Base-by-base conservation (phyloP, 2,113 vertebrate genomes). In the Meriones unguiculatus region DNA sequence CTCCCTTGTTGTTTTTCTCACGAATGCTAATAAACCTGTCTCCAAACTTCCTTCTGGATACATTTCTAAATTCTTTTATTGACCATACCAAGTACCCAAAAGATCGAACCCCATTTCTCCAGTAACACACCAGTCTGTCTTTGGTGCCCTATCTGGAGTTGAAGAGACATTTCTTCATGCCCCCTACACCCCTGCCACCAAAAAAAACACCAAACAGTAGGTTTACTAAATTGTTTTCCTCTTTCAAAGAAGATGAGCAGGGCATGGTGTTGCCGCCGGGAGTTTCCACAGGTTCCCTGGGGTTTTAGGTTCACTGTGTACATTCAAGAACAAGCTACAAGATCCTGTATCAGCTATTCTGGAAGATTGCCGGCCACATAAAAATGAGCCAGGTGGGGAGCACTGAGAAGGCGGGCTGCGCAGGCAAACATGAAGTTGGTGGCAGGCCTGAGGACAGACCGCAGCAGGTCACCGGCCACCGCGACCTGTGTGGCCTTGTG, bases 231-330 rank as follows among this genome's bases (percentile, higher is more conserved):
- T 54, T 78, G 20, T 18, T 94, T 92, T 92, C 24, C 32, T 92
- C 28, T 89, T 38, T 94, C 30, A 78, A 25, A 93, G 14, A 89
- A 95, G 94, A 94, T 59, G 82, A 17, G 8, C 25, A 38, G 18
- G 11, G 35, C 24, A 75, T 41, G 1, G 57, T 87, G 2, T 59
- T 30, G 81, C 38, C 57, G 2, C 4, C 38, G 17, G 5, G 20
- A 96, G 1, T 86, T 82, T 93, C 73, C 62, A 87, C 10, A 15
- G 59, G 14, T 62, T 80, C 81, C 76, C 46, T 20, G n/a, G 9
- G 3, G 86, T 67, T 91, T 82, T 73, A 78, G 3, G 86, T 72
- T 32, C 22, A 81, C 35, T 17, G 70, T 89, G 50, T 65, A 38
- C 8, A 62, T 89, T 88, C 59, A 86, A 72, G 24, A 52, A 7